Conservation (phyloP, 1,140 invertebrate genomes). For the Hestina assimilis region DNA sequence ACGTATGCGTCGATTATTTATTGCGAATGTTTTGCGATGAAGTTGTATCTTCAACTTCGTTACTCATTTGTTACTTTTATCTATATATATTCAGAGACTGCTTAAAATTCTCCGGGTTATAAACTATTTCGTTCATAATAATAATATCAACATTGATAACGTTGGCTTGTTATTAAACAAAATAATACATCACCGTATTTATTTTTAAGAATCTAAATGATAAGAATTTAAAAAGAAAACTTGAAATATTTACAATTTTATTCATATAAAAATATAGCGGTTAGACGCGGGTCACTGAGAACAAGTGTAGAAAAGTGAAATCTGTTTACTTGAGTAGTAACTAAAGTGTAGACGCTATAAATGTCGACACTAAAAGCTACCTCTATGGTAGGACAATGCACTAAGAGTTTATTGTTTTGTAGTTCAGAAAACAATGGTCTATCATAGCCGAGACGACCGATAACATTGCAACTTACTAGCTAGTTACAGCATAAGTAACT, state of each 20-base stretch:
- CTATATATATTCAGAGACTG: too few relatives aligned
- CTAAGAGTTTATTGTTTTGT: constrained; percentile 45
- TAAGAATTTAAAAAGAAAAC: too few relatives aligned
- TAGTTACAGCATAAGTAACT: constrained; percentile 13
- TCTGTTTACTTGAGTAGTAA: background rate
- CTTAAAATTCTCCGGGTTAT: too few relatives aligned
- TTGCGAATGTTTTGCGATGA: constrained; percentile 10
- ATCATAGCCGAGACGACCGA: constrained; percentile 35
- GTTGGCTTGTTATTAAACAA: too few relatives aligned
- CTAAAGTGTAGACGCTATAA: background rate
- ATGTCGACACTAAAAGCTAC: constrained; percentile 6
- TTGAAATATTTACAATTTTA: background rate
- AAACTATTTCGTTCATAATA: too few relatives aligned
- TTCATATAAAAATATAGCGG: background rate
- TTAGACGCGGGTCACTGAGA: background rate
- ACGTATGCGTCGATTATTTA: constrained; percentile 27
- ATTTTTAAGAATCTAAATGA: too few relatives aligned
- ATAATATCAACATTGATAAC: too few relatives aligned
- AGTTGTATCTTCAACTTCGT: constrained; percentile 6
- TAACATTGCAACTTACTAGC: constrained; percentile 31
- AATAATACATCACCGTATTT: too few relatives aligned
- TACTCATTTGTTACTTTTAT: background rate
- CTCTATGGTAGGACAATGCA: constrained; percentile 43
- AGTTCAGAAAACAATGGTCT: constrained; percentile 46
- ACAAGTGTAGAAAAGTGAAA: constrained; percentile 9